Base-by-base conservation (phyloP, 2,113 vertebrate species). In the Struthidea cinerea region DNA sequence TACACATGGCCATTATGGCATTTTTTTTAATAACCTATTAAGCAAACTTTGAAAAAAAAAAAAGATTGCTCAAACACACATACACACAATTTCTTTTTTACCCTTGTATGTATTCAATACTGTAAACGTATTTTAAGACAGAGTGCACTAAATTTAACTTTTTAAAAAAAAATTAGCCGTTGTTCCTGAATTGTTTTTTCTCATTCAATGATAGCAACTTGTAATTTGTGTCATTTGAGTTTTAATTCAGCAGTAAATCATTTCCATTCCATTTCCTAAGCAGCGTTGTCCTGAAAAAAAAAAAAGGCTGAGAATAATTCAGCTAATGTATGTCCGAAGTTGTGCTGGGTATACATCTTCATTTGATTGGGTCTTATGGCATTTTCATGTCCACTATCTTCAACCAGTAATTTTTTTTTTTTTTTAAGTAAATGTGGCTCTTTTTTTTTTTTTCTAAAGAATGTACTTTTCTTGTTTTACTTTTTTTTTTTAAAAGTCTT, bases 91-190 rank as follows among this genome's bases (percentile, higher is more conserved):
- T 98, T 98, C 93, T 98, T 98, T 99, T 99, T 99, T 98, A 99
- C 98, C 99, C 99, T 99, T 99, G 98, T 99, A 99, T 99, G 99
- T 99, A 99, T 99, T 99, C 99, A 99, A 99, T 99, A 99, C 99
- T 99, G 99, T 99, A 99, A 99, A 99, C 99, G 98, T 99, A 99
- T 99, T 99, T 99, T 98, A 99, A 99, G 99, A 99, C 99, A 99
- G 99, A 99, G 99, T 99, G 99, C 99, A 98, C 98, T 98, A 98
- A 98, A 98, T 98, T 98, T 98, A 98, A 98, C 97, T 97, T 97
- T 97, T 98, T 88, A 98, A 98, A 99, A 98, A 87, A 98, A 98
- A 98, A 98, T 98, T 98, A 98, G 98, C 98, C 98, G 94, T 98
- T 98, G 98, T 98, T 99, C 99, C 99, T 99, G 99, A 99, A 98